Conservation (phyloP, 2,797 vertebrate species). For the Silurus aristotelis region DNA sequence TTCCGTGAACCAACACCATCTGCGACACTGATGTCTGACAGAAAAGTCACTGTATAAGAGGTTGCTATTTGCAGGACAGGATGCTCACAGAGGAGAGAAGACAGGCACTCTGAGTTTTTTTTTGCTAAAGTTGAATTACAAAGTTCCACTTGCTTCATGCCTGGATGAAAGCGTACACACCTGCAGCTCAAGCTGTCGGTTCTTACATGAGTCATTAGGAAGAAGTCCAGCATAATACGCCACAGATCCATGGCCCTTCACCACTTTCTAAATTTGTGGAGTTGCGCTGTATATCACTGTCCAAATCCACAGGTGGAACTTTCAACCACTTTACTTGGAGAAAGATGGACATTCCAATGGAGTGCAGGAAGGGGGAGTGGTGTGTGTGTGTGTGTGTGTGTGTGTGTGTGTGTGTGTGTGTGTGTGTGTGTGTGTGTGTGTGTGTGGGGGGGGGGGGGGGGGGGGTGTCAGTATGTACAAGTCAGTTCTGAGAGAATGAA, state of each 20-base stretch:
- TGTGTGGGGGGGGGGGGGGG: too few species aligned
- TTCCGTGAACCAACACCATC: background rate
- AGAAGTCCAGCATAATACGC: slow-evolving; percentile 14
- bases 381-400: too few species aligned
- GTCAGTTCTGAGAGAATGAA: slow-evolving; percentile 31
- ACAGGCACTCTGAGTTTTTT: slow-evolving; percentile 64
- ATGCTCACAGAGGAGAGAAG: slow-evolving; percentile 59
- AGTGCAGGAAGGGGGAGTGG: slow-evolving; percentile 3
- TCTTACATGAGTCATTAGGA: slow-evolving; percentile 11
- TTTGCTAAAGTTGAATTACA: slow-evolving; percentile 21
- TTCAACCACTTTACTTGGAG: slow-evolving; percentile 22
- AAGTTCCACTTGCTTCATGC: slow-evolving; percentile 27
- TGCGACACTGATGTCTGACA: background rate
- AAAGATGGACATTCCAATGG: slow-evolving; percentile 22
- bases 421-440: too few species aligned
- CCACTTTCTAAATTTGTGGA: slow-evolving; percentile 31
- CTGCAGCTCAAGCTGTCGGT: slow-evolving; percentile 4
- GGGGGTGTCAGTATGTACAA: slow-evolving; percentile 40
- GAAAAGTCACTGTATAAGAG: background rate
- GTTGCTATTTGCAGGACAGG: slow-evolving; percentile 23
- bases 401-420: too few species aligned
- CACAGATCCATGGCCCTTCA: background rate
- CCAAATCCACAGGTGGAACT: slow-evolving; percentile 42
- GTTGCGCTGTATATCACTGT: slow-evolving; percentile 39
- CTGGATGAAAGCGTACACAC: slow-evolving; percentile 1